phyloP scores from a whole-genome alignment of 2,888 invertebrate genomes.

The Melitaea athalia region DNA sequence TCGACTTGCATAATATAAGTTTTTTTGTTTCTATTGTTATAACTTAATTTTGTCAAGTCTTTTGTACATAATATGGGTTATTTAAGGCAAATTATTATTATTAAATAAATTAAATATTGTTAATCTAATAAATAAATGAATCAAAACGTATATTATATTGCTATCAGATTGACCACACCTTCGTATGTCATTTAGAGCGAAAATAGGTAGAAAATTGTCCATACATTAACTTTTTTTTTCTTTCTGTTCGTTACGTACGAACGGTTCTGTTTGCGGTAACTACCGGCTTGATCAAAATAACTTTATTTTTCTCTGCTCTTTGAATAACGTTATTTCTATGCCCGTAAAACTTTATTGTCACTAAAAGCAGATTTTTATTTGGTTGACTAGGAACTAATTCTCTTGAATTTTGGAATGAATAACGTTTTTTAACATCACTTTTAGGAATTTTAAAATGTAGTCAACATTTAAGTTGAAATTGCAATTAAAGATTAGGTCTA shows the following conservation, averaged over 20 bases:
- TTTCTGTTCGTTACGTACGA: conserved; percentile 32
- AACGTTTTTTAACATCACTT: neutral
- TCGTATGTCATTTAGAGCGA: conserved; percentile 33
- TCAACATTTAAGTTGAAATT: too few relatives aligned
- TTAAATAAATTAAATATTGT: too few relatives aligned
- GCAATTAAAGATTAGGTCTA: too few relatives aligned
- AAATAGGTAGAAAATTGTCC: conserved; percentile 45
- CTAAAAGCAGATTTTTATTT: neutral
- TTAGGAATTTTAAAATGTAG: too few relatives aligned
- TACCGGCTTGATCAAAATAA: conserved; percentile 1
- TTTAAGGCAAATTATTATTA: too few relatives aligned
- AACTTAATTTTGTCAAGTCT: too few relatives aligned
- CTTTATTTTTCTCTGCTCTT: conserved; percentile 9
- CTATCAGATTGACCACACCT: conserved; percentile 12
- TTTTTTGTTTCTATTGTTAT: too few relatives aligned
- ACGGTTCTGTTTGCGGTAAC: conserved; percentile 29
- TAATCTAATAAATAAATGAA: too few relatives aligned
- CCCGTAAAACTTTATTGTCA: conserved; percentile 1
- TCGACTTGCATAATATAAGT: too few relatives aligned
- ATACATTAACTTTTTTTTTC: conserved; percentile 42
- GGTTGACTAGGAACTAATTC: neutral
- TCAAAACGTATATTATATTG: neutral
- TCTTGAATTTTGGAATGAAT: neutral
- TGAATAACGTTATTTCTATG: neutral
- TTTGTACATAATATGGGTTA: too few relatives aligned